phyloP scores from a whole-genome alignment of 1,140 invertebrate species.

The Thaumetopoea pityocampa region DNA sequence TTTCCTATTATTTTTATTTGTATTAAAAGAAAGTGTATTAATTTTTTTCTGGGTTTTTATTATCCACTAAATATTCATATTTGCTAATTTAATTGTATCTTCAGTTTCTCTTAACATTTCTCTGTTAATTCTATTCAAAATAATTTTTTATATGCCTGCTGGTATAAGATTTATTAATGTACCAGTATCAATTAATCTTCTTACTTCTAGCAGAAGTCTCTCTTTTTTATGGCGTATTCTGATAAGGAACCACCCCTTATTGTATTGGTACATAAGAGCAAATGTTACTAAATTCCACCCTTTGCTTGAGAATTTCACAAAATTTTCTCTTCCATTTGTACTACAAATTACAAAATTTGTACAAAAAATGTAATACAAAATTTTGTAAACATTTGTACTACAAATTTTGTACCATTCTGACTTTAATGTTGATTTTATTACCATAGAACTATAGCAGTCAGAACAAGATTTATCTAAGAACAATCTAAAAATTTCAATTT shows the following conservation, averaged over 20 bases:
- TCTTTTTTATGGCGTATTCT: conserved; percentile 3
- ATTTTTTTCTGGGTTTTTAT: no score
- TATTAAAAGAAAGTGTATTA: no score
- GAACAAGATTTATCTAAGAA: conserved; percentile 33
- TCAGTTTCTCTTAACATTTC: conserved; percentile 3
- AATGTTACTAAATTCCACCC: conserved; percentile 15
- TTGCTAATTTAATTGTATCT: conserved; percentile 8
- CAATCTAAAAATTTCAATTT: conserved; percentile 37
- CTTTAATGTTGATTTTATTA: conserved; percentile 25
- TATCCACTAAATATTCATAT: conserved; percentile 16
- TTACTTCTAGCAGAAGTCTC: neutral
- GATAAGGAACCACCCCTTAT: neutral
- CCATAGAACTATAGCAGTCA: conserved; percentile 33
- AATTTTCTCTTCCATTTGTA: conserved; percentile 29
- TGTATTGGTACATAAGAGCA: neutral
- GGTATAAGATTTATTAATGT: neutral
- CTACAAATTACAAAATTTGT: no score
- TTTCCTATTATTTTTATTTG: no score
- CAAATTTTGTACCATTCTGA: conserved; percentile 24
- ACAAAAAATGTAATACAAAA: no score
- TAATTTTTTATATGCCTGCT: neutral
- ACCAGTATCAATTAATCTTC: neutral
- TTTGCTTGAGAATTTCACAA: conserved; percentile 26
- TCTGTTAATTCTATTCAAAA: neutral
- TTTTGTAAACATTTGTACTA: no score